Conservation (phyloP, 2,113 vertebrate species). For the Gymnobelideus leadbeateri region DNA sequence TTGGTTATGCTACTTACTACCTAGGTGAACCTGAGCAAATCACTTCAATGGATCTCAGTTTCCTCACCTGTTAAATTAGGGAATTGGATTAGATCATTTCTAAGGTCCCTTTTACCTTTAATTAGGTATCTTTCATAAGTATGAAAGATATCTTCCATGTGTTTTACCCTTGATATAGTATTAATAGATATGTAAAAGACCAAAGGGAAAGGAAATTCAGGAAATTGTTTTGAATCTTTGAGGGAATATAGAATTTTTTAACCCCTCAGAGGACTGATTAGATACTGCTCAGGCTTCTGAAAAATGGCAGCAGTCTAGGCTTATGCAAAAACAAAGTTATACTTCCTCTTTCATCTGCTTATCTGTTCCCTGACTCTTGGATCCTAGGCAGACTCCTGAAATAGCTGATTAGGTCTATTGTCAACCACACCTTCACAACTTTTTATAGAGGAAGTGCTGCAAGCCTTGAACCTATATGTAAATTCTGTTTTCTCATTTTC, state of each 20-base stretch:
- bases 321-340: background rate
- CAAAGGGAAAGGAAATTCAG: background rate
- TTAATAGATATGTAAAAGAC: constrained; percentile 22
- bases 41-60: background rate
- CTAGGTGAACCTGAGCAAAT: background rate
- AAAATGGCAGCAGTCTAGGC: background rate
- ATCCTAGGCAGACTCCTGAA: background rate
- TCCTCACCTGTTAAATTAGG: background rate
- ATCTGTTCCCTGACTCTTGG: constrained; percentile 8
- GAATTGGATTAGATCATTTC: background rate
- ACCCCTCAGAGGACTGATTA: background rate
- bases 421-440: constrained; percentile 1
- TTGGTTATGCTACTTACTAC: background rate
- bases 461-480: constrained; percentile 16
- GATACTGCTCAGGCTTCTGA: background rate
- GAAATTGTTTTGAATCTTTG: constrained; percentile 10
- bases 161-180: constrained; percentile 1
- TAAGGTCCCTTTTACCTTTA: background rate
- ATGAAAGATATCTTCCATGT: background rate
- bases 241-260: constrained; percentile 22
- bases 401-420: background rate
- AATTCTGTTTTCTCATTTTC: background rate
- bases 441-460: constrained; percentile 12
- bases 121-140: background rate
- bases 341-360: background rate